Evolutionary conservation across 1,140 invertebrate genomes (phyloP).

Genomic region (Drosophila pseudoobscura): DNA sequence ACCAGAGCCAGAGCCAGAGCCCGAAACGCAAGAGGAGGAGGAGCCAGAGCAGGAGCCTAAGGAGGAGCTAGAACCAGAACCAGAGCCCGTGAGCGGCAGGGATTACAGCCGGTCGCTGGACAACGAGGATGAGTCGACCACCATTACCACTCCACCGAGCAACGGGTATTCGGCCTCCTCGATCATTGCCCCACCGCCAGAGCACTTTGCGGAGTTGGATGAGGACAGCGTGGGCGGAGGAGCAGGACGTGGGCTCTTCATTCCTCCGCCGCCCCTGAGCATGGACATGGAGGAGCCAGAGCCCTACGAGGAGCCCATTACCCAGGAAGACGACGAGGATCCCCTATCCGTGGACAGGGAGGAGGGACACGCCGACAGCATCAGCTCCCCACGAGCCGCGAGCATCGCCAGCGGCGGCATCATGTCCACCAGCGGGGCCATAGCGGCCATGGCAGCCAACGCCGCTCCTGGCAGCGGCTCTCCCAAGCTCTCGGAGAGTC

Average conservation of each 20-base stretch:
- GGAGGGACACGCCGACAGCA: slow-evolving; percentile 54
- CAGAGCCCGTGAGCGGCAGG: slow-evolving; percentile 35
- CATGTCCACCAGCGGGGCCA: slow-evolving; percentile 55
- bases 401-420: slow-evolving; percentile 68
- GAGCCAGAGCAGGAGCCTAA: slow-evolving; percentile 40
- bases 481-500: slow-evolving; percentile 57
- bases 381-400: slow-evolving; percentile 62
- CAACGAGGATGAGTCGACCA: slow-evolving; percentile 79
- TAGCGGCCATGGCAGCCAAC: slow-evolving; percentile 26
- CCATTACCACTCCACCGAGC: slow-evolving; percentile 78
- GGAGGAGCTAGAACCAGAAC: slow-evolving; percentile 25
- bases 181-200: slow-evolving; percentile 71
- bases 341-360: slow-evolving; percentile 65
- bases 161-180: slow-evolving; percentile 81
- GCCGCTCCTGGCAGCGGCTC: slow-evolving; percentile 20
- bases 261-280: slow-evolving; percentile 55
- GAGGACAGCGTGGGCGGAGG: slow-evolving; percentile 37
- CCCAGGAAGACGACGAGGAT: slow-evolving; percentile 59
- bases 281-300: slow-evolving; percentile 19
- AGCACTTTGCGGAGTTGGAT: slow-evolving; percentile 71
- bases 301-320: slow-evolving; percentile 16
- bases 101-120: slow-evolving; percentile 70
- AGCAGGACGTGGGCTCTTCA: slow-evolving; percentile 38
- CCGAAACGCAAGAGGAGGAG: slow-evolving; percentile 20
- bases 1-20: slow-evolving; percentile 38